These are phyloP conservation scores for Danio kyathit DNA, from an alignment of 2,797 vertebrate genomes.

Conservation along the genomic window DNA sequence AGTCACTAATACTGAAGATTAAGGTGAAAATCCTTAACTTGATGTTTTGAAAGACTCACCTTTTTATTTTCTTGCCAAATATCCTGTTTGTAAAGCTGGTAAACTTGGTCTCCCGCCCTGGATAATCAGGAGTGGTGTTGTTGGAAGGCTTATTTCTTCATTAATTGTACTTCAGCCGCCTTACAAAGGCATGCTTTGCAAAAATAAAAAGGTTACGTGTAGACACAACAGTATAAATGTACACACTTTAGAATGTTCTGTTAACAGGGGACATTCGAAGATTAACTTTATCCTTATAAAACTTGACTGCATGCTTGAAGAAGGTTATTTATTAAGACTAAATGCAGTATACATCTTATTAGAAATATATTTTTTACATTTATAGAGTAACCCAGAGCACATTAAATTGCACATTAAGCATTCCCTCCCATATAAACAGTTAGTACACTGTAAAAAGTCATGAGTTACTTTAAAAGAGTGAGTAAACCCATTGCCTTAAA, in stretches of 20 bases:
- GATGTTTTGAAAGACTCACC: not conserved
- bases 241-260: not conserved
- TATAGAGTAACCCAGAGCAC: no score
- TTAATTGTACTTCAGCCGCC: not conserved
- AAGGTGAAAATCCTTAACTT: not conserved
- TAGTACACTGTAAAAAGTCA: no score
- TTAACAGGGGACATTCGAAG: no score
- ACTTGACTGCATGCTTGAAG: no score
- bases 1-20: not conserved
- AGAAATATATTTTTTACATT: no score
- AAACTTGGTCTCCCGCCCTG: not conserved
- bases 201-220: not conserved
- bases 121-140: not conserved
- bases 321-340: no score
- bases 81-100: not conserved
- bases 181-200: not conserved
- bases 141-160: constrained; percentile 11
- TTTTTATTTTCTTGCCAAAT: not conserved
- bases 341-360: no score
- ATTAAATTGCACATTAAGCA: no score
- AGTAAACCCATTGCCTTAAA: no score
- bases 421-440: no score
- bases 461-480: no score
- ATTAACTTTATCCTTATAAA: no score
- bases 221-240: not conserved